A percentile compares a stretch with the other conserved stretches of the same genome.
Evolutionary conservation across 2,113 vertebrate genomes (phyloP).

Genomic region (Lates calcarifer): DNA sequence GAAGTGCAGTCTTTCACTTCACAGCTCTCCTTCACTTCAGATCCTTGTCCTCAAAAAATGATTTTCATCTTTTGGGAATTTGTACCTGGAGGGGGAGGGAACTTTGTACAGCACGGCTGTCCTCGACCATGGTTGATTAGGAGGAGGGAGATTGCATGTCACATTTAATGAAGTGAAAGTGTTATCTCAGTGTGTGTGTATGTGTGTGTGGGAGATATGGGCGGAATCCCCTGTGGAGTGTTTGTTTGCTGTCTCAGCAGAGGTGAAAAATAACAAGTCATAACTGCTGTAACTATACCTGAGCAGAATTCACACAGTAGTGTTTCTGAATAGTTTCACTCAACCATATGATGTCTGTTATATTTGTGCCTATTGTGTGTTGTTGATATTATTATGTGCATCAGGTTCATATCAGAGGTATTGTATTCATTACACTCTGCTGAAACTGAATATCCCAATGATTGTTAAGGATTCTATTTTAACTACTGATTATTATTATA

Average conservation of each 20-base stretch:
- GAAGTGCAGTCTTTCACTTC: slow-evolving; percentile 49
- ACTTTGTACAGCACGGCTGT: slow-evolving; percentile 22
- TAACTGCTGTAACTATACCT: slow-evolving; percentile 3
- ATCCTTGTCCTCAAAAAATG: slow-evolving; percentile 27
- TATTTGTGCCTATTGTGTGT: not conserved
- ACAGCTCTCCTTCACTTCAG: slow-evolving; percentile 36
- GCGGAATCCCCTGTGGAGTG: slow-evolving; percentile 31
- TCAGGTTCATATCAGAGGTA: not conserved
- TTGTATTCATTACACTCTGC: slow-evolving; percentile 2
- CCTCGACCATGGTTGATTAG: slow-evolving; percentile 32
- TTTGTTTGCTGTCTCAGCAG: slow-evolving; percentile 43
- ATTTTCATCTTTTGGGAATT: slow-evolving; percentile 46
- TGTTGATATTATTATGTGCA: not conserved
- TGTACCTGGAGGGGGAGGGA: slow-evolving; percentile 23
- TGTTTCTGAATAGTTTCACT: not conserved
- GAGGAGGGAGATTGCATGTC: slow-evolving; percentile 36
- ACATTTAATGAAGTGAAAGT: slow-evolving; percentile 47
- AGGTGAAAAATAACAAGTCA: slow-evolving; percentile 38
- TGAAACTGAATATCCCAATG: not conserved
- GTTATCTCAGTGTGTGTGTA: slow-evolving; percentile 36
- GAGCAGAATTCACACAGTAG: not conserved
- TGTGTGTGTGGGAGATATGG: slow-evolving; percentile 24
- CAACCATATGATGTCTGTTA: not conserved
- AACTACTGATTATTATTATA: not conserved
- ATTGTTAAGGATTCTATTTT: not conserved